A percentile compares a stretch with the other conserved stretches of the same genome.
Conservation (phyloP, 2,113 vertebrate species). For the Catharus fuscescens region DNA sequence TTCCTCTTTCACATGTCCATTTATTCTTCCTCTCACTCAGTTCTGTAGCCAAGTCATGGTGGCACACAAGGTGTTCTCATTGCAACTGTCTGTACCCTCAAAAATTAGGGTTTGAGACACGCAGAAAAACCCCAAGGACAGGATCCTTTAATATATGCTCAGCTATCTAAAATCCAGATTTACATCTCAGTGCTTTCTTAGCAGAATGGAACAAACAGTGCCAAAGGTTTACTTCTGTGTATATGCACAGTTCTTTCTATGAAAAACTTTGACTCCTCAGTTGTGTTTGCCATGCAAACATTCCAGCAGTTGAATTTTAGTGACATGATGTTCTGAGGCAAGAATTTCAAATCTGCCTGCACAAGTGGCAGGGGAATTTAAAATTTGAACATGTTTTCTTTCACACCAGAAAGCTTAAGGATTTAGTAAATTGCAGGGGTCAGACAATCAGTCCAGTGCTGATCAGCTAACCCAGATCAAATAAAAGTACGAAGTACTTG, state of each 20-base stretch:
- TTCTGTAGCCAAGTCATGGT: neutral
- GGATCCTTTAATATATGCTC: neutral
- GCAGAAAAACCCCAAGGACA: neutral
- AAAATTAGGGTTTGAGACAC: neutral
- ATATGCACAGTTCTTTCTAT: neutral
- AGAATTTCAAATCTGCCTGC: neutral
- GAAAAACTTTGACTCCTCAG: neutral
- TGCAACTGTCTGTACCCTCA: neutral
- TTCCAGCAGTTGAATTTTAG: neutral
- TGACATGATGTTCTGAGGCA: neutral
- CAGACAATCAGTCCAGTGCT: neutral
- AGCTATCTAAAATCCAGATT: neutral
- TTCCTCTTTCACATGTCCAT: neutral
- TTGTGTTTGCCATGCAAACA: conserved; percentile 19
- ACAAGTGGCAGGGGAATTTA: neutral
- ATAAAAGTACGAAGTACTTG: neutral
- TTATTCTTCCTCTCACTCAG: neutral
- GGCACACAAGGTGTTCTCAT: neutral
- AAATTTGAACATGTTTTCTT: neutral
- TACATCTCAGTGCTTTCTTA: neutral
- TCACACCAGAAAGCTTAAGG: neutral
- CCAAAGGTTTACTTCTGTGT: conserved; percentile 14
- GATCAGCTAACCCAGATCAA: neutral
- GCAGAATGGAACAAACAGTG: neutral
- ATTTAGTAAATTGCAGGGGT: neutral